Percentiles rank a stretch among this genome's conserved stretches.
Evolutionary conservation across 1,140 invertebrate species (phyloP).

Genomic region (Pollicipes pollicipes): DNA sequence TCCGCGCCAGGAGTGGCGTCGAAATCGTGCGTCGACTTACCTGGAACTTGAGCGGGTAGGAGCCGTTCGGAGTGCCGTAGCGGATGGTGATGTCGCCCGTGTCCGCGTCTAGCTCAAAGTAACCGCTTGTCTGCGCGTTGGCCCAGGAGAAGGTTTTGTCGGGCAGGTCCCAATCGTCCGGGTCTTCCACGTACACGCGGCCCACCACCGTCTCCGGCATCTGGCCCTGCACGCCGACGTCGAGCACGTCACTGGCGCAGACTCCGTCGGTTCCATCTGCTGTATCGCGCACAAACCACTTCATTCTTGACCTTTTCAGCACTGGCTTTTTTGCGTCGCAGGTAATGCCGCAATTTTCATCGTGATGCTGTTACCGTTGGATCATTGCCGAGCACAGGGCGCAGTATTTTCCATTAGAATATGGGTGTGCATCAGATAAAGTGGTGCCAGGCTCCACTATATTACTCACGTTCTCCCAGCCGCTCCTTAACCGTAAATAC

Average conservation of each 20-base stretch:
- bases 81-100: slow-evolving; percentile 88
- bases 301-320: too few relatives aligned
- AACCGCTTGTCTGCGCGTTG: slow-evolving; percentile 35
- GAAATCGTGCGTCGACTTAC: slow-evolving; percentile 33
- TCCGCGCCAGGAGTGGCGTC: too few relatives aligned
- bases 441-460: too few relatives aligned
- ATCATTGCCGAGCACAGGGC: neutral
- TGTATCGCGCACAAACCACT: too few relatives aligned
- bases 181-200: slow-evolving; percentile 70
- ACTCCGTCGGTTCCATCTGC: neutral
- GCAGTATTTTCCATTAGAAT: neutral
- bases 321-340: too few relatives aligned
- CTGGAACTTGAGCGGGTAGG: slow-evolving; percentile 61
- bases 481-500: too few relatives aligned
- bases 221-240: slow-evolving; percentile 38
- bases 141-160: slow-evolving; percentile 78
- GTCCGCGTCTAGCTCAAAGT: slow-evolving; percentile 69
- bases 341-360: neutral
- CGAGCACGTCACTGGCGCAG: neutral
- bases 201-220: slow-evolving; percentile 60
- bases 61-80: slow-evolving; percentile 67
- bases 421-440: too few relatives aligned
- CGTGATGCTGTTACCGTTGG: neutral
- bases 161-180: slow-evolving; percentile 79
- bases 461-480: too few relatives aligned